phyloP scores from a whole-genome alignment of 2,888 invertebrate genomes.

The Atrina japonica region DNA sequence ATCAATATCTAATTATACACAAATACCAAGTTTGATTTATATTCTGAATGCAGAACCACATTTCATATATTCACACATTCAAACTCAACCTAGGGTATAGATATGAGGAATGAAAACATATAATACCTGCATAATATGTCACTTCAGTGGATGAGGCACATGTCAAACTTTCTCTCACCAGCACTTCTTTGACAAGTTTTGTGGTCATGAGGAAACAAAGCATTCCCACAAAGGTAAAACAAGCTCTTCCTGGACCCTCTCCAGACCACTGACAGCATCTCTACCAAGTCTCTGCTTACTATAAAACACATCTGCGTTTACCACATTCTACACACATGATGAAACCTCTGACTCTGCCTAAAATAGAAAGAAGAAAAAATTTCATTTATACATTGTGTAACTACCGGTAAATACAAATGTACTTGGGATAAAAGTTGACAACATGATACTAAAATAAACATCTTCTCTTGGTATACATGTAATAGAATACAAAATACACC shows the following conservation, averaged over 20 bases:
- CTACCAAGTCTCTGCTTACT: background rate
- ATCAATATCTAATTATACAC: too few species aligned
- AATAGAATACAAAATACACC: too few species aligned
- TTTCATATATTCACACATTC: too few species aligned
- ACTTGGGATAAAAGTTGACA: too few species aligned
- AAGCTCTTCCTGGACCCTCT: slow-evolving; percentile 16
- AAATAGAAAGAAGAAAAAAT: background rate
- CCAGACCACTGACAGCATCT: background rate
- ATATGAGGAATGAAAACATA: background rate
- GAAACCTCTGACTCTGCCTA: slow-evolving; percentile 5
- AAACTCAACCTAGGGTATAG: too few species aligned
- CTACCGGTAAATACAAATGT: background rate
- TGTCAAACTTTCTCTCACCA: background rate
- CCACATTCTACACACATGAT: slow-evolving; percentile 15
- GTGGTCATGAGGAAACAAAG: slow-evolving; percentile 2
- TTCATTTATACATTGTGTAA: background rate
- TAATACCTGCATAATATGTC: slow-evolving; percentile 19
- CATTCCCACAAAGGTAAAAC: slow-evolving; percentile 5
- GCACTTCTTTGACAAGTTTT: background rate
- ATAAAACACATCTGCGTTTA: slow-evolving; percentile 3
- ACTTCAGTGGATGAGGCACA: slow-evolving; percentile 1
- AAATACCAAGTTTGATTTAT: too few species aligned
- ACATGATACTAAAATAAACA: too few species aligned
- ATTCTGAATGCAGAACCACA: too few species aligned
- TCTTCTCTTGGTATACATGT: too few species aligned